A percentile compares a stretch with the other conserved stretches of the same genome.
These are phyloP conservation scores for Nannobrachium achirus DNA, from an alignment of 2,113 vertebrate genomes.

Conservation along the genomic window DNA sequence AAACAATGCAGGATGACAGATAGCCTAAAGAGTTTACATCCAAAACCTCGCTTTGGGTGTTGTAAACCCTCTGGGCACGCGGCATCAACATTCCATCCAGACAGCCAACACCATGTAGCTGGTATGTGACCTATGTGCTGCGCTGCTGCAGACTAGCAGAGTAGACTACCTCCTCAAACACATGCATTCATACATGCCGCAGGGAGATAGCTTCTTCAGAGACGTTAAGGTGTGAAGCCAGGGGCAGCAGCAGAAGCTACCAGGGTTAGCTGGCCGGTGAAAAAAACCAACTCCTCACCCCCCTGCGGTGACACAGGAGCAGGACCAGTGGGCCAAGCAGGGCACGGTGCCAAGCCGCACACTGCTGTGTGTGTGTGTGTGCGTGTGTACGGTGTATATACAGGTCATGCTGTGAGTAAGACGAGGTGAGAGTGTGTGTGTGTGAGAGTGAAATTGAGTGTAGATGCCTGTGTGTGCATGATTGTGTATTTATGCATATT, in stretches of 20 bases:
- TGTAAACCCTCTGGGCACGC: slow-evolving; percentile 8
- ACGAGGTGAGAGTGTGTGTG: background rate
- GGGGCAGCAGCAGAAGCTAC: background rate
- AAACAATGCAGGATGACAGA: too few relatives aligned
- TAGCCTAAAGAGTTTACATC: too few relatives aligned
- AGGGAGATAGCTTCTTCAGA: too few relatives aligned
- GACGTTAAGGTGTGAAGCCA: background rate
- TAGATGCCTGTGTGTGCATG: too few relatives aligned
- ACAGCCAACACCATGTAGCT: slow-evolving; percentile 6
- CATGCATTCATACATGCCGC: too few relatives aligned
- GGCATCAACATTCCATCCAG: slow-evolving; percentile 28
- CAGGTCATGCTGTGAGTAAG: too few relatives aligned
- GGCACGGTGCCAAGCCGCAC: slow-evolving; percentile 7
- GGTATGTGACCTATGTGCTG: slow-evolving; percentile 21
- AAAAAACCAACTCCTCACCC: slow-evolving; percentile 18
- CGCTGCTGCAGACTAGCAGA: too few relatives aligned
- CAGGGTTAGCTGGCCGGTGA: slow-evolving; percentile 28
- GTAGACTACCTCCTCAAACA: too few relatives aligned
- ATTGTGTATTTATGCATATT: too few relatives aligned
- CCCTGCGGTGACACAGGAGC: slow-evolving; percentile 12
- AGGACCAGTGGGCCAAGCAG: slow-evolving; percentile 19
- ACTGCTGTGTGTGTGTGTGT: background rate
- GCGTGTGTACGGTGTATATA: background rate
- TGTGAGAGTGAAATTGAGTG: background rate
- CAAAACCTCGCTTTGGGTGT: background rate